A percentile compares a stretch with the other conserved stretches of the same genome.
phyloP scores from a whole-genome alignment of 1,140 invertebrate genomes.

The Tetramorium parvispinum region DNA sequence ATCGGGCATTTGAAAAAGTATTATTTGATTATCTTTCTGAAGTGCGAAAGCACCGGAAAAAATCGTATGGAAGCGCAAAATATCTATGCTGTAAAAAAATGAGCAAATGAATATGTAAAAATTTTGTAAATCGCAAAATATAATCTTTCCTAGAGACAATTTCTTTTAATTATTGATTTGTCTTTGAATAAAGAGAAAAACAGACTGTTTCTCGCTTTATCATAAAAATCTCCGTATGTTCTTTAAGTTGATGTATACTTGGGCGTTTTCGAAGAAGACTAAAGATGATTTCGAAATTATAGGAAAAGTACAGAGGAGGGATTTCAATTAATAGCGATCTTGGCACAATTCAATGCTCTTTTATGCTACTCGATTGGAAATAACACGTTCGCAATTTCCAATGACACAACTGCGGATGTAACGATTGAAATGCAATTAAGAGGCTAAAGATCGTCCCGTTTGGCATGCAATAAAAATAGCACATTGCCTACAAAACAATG shows the following conservation, averaged over 20 bases:
- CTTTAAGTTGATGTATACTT: background rate
- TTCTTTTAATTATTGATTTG: too few species aligned
- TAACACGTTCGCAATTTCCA: slow-evolving; percentile 20
- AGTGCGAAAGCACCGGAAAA: background rate
- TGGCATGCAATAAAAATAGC: slow-evolving; percentile 20
- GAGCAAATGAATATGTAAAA: background rate
- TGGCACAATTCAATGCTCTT: slow-evolving; percentile 2
- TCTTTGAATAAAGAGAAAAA: background rate
- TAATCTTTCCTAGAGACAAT: background rate
- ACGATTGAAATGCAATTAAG: slow-evolving; percentile 45
- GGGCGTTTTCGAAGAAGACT: background rate
- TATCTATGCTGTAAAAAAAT: background rate
- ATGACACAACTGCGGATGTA: background rate
- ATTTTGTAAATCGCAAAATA: background rate
- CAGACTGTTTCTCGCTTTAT: background rate
- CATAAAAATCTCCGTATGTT: background rate
- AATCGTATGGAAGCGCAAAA: background rate
- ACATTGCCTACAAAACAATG: background rate
- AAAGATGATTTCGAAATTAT: background rate
- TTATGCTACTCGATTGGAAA: background rate
- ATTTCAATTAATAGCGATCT: slow-evolving; percentile 27
- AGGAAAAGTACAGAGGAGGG: background rate
- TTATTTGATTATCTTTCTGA: background rate
- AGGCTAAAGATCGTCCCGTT: slow-evolving; percentile 11
- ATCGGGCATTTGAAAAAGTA: background rate